These are phyloP conservation scores for Boulengeromyrus knoepffleri DNA, from an alignment of 2,113 vertebrate species.

Conservation along the genomic window DNA sequence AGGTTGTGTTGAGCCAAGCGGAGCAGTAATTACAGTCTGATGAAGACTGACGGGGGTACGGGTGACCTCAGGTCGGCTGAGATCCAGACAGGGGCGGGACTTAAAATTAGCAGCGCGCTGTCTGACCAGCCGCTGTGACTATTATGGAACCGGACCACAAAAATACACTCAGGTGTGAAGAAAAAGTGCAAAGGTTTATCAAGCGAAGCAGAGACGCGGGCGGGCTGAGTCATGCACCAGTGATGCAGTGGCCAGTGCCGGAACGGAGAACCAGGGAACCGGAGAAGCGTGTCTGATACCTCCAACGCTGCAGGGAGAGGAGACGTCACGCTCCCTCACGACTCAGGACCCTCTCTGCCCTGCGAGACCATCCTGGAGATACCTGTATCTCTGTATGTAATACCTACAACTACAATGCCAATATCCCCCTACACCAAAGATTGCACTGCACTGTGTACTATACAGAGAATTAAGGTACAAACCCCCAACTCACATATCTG, in stretches of 20 bases:
- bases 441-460: background rate
- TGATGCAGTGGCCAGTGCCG: background rate
- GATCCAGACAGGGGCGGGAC: background rate
- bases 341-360: background rate
- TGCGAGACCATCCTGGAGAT: background rate
- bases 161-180: background rate
- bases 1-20: background rate
- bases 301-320: background rate
- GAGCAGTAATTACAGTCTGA: background rate
- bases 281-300: background rate
- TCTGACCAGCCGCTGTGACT: background rate
- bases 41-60: background rate
- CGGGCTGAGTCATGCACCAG: background rate
- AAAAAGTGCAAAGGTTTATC: background rate
- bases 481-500: background rate
- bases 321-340: background rate
- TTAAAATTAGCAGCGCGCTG: background rate
- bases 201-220: background rate
- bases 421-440: background rate
- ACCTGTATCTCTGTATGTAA: background rate
- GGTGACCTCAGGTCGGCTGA: background rate
- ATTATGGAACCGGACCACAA: background rate
- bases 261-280: background rate
- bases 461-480: background rate
- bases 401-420: background rate